Conservation (phyloP, 2,797 vertebrate genomes). For the Miichthys miiuy region DNA sequence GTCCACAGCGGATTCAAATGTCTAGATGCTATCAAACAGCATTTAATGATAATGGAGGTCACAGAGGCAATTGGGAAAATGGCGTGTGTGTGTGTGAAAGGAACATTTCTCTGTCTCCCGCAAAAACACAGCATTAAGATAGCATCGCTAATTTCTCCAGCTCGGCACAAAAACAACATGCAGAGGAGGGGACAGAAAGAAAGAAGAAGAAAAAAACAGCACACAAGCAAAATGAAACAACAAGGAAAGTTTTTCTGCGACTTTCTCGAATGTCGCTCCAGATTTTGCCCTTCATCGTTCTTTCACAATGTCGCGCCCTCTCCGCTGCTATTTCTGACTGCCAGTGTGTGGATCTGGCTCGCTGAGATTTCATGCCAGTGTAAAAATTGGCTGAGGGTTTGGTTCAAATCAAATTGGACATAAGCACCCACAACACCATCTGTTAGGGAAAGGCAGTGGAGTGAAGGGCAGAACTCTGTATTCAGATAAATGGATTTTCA, state of each 20-base stretch:
- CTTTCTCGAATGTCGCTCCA: constrained; percentile 85
- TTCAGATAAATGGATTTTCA: constrained; percentile 87
- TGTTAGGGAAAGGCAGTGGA: constrained; percentile 86
- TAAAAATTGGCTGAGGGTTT: constrained; percentile 89
- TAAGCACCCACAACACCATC: constrained; percentile 92
- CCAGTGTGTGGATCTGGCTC: constrained; percentile 87
- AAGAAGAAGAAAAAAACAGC: constrained; percentile 6
- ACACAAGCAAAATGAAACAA: constrained; percentile 66
- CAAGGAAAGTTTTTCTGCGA: constrained; percentile 80
- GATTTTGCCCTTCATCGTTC: constrained; percentile 87
- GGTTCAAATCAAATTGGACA: constrained; percentile 93
- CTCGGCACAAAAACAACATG: constrained; percentile 70
- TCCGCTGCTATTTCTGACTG: constrained; percentile 88
- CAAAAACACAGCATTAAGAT: constrained; percentile 71
- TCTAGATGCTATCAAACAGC: constrained; percentile 75
- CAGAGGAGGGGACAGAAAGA: constrained; percentile 32
- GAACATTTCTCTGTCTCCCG: constrained; percentile 58
- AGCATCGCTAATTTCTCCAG: constrained; percentile 76
- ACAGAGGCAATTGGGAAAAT: constrained; percentile 72
- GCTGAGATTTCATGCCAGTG: constrained; percentile 87
- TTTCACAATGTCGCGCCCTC: constrained; percentile 89
- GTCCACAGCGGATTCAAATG: constrained; percentile 78
- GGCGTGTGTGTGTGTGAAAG: constrained; percentile 52
- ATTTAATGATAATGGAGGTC: constrained; percentile 79
- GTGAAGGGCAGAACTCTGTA: constrained; percentile 88